Base-by-base conservation (phyloP, 2,797 vertebrate species). In the Emydoidea blandingii region DNA sequence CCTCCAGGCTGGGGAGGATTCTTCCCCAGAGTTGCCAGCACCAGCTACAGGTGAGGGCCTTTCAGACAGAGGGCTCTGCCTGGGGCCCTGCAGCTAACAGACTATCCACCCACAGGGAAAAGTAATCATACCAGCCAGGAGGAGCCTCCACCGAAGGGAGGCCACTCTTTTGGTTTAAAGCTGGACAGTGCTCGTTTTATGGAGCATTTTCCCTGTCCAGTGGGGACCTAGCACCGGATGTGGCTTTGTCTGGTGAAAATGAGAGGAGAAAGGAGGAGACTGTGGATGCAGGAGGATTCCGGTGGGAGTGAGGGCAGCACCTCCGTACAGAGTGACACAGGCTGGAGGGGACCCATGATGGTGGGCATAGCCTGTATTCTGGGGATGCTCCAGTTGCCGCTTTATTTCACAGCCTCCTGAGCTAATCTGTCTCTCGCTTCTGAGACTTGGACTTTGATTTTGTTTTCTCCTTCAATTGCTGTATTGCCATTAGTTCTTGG, bases 41-140 rank as follows among this genome's bases (percentile, higher is more conserved):
- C 41, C 9, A 53, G 27, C 27, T 47, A 74, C 11, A 59, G 37
- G 81, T 16, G 12, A 11, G 54, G 19, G 18, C 57, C 21, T 78
- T 91, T 7, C 27, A 94, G 54, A 29, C 57, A 59, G 56, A 86
- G 16, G 37, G 68, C 6, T 72, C 65, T 72, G n/a, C 19, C n/a
- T 72, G 65, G 9, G 9, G 8, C 4, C 62, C n/a, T 37, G 65
- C n/a, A 41, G 65, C n/a, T 23, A 68, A n/a, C 9, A 72, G 47
- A 41, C 56, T 5, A 74, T 89, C 12, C 16, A 2, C 1, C 0
- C 1, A 29, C 72, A 23, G 18, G 74, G 2, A 2, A 18, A 10
- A 2, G 3, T 50, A 62, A 47, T 49, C 2, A 1, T 83, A 84
- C 21, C 2, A 68, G 31, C 10, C 0, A 1, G n/a, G 57, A 62